A percentile compares a stretch with the other conserved stretches of the same genome.
These are phyloP conservation scores for Gallinago paraguaiae DNA, from an alignment of 2,113 vertebrate species.

Conservation along the genomic window DNA sequence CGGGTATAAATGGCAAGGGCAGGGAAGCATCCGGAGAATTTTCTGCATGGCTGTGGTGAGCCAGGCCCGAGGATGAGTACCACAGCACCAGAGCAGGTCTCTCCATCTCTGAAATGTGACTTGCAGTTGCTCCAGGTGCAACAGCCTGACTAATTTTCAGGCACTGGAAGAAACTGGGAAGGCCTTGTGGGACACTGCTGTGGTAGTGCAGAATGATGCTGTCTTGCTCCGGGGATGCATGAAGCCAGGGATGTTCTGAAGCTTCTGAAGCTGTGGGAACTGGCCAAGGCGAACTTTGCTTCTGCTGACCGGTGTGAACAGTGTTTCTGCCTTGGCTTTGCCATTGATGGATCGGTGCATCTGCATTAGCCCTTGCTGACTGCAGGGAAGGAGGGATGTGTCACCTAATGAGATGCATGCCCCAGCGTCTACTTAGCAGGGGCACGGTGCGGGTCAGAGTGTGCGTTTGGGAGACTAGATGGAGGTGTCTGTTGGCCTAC, in stretches of 20 bases:
- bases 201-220: accelerated
- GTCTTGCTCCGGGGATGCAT: not conserved
- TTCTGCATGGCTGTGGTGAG: accelerated
- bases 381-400: not conserved
- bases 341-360: not conserved
- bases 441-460: not conserved
- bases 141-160: not conserved
- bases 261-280: not conserved
- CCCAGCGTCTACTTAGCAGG: not conserved
- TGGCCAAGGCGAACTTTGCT: not conserved
- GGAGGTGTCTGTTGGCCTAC: not conserved
- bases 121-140: not conserved
- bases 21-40: accelerated
- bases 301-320: not conserved
- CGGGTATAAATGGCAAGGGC: not conserved
- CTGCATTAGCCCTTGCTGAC: not conserved
- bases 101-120: not conserved
- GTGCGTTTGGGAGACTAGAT: not conserved
- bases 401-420: not conserved
- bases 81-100: accelerated
- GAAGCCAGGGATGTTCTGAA: not conserved
- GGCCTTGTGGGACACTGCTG: not conserved
- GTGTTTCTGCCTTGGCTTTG: not conserved
- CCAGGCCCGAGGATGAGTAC: not conserved
- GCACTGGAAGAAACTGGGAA: not conserved